phyloP scores from a whole-genome alignment of 2,888 invertebrate genomes.

The Tetheella fluctuosa region DNA sequence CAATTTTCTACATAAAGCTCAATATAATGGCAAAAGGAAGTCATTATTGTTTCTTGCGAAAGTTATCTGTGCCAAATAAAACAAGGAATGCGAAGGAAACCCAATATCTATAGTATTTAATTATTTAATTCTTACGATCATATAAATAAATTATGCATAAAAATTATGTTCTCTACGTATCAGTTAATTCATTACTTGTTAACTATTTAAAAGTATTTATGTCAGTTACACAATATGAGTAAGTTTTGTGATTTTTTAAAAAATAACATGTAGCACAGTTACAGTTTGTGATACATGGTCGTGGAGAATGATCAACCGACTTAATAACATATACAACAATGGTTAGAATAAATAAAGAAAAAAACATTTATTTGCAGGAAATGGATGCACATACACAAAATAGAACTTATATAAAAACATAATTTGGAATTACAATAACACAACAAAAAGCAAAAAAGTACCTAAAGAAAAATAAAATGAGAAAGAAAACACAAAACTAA shows the following conservation, averaged over 20 bases:
- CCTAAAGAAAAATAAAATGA: too few relatives aligned
- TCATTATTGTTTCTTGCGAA: neutral
- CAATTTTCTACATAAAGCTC: neutral
- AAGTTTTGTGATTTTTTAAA: neutral
- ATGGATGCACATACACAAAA: too few relatives aligned
- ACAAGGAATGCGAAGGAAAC: neutral
- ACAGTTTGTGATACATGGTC: neutral
- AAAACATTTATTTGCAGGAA: too few relatives aligned
- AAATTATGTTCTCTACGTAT: neutral
- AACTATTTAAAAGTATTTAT: neutral
- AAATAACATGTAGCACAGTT: neutral
- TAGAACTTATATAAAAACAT: too few relatives aligned
- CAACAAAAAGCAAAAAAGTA: too few relatives aligned
- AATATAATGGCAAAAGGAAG: constrained; percentile 1
- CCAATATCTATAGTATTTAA: neutral
- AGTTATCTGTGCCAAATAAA: neutral
- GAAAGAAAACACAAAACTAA: too few relatives aligned
- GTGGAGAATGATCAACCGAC: neutral
- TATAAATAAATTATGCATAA: neutral
- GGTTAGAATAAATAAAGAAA: too few relatives aligned
- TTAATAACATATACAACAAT: too few relatives aligned
- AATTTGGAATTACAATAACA: too few relatives aligned
- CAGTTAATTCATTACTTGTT: neutral
- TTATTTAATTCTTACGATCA: neutral
- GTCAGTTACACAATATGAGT: neutral